A percentile compares a stretch with the other conserved stretches of the same genome.
These are phyloP conservation scores for Conus canariensis DNA, from an alignment of 2,888 invertebrate genomes.

Conservation along the genomic window DNA sequence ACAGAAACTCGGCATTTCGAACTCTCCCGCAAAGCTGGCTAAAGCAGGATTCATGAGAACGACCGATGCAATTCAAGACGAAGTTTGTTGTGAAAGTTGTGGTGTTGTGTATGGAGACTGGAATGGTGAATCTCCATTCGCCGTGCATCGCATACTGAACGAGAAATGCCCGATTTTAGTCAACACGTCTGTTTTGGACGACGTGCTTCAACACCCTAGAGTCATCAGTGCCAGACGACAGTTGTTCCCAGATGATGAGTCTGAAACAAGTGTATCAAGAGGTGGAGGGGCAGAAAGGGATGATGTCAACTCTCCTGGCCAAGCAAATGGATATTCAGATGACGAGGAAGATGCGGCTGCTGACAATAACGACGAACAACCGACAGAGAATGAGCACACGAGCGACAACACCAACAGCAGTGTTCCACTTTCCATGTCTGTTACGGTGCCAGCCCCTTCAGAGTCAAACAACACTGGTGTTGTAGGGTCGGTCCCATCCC, in stretches of 20 bases:
- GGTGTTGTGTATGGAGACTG: constrained; percentile 41
- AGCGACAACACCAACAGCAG: not conserved
- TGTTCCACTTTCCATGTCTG: not conserved
- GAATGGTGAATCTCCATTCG: constrained; percentile 45
- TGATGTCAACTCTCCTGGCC: not conserved
- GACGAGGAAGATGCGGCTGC: constrained; percentile 10
- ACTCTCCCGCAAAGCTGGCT: constrained; percentile 46
- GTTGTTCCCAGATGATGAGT: not conserved
- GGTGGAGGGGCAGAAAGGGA: not conserved
- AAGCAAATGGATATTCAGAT: not conserved
- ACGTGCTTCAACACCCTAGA: not conserved
- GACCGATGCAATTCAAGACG: constrained; percentile 17
- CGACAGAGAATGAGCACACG: not conserved
- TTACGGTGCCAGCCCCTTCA: too few species aligned
- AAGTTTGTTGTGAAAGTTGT: constrained; percentile 47
- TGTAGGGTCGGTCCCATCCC: too few species aligned
- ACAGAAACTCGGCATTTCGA: constrained; percentile 36
- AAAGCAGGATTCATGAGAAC: constrained; percentile 45
- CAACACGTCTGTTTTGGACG: constrained; percentile 21
- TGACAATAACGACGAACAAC: not conserved
- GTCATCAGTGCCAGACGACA: not conserved
- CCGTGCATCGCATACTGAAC: constrained; percentile 45
- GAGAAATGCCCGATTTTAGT: constrained; percentile 44
- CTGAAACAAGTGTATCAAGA: not conserved
- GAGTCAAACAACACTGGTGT: too few species aligned